Conservation (phyloP, 30 jellyfish, hydroid and myxozoan genomes). For the Euphysa ruthae region DNA sequence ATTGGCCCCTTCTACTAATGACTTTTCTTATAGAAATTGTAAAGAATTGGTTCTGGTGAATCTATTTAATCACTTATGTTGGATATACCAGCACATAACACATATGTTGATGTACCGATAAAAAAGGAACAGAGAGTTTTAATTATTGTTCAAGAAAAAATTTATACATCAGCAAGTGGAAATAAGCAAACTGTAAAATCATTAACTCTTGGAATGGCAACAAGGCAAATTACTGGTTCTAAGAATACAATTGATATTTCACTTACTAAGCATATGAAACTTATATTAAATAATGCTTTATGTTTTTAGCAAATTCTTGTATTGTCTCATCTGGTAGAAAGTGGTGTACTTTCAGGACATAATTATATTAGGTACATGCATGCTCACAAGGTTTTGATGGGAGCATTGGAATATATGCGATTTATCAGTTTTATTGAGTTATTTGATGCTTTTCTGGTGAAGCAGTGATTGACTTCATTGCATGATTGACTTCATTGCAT, state of each 20-base stretch:
- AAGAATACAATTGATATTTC: slow-evolving; percentile 10
- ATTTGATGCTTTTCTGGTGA: no score
- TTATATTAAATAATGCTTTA: no score
- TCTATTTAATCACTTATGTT: slow-evolving; percentile 41
- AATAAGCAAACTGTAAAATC: slow-evolving; percentile 37
- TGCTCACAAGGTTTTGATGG: slow-evolving; percentile 2
- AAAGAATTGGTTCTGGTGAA: slow-evolving; percentile 12
- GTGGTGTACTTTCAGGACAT: slow-evolving; percentile 38
- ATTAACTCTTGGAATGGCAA: slow-evolving; percentile 39
- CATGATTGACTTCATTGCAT: no score
- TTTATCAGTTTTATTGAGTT: neutral
- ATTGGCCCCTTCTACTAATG: slow-evolving; percentile 51
- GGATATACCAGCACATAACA: slow-evolving; percentile 32
- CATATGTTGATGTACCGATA: slow-evolving; percentile 15
- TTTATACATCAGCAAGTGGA: slow-evolving; percentile 39
- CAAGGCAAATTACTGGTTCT: slow-evolving; percentile 52
- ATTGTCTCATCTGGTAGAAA: slow-evolving; percentile 47
- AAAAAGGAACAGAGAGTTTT: neutral
- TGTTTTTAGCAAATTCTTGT: slow-evolving; percentile 7
- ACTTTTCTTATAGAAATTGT: slow-evolving; percentile 10
- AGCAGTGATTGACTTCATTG: slow-evolving; percentile 1
- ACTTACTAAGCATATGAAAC: no score
- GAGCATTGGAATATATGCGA: neutral
- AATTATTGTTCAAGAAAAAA: slow-evolving; percentile 42
- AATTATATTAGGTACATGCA: neutral